Base-by-base conservation (phyloP, 1,140 invertebrate genomes). In the Epicauta chinensis region DNA sequence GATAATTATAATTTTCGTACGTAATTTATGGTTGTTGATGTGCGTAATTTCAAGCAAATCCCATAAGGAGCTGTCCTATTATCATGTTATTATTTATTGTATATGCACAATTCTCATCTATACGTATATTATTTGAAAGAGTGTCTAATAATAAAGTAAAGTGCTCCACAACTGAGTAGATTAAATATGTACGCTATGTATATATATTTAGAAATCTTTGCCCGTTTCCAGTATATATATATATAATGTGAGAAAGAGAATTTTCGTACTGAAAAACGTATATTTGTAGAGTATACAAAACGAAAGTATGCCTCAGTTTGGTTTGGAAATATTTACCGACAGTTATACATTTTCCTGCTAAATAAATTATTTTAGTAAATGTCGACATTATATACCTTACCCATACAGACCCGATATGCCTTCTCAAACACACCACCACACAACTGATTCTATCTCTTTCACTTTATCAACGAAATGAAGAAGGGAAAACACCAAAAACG, bases 281-380 rank as follows among this genome's bases (percentile, higher is more conserved):
- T 67, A 67, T 67, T 67, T 67, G 64, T 51, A 58, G 64, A 67
- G 66, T 63, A 65, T 65, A 67, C 63, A 67, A 65, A 67, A 65
- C 62, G 65, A 67, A 69, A 69, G 65, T 67, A 67, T 67, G 59
- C 62, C 59, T 43, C 51, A 65, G 65, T 66, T 66, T 65, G 60
- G 62, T 59, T 59, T 63, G 67, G 64, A 62, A 69, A 69, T 69
- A 69, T 69, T 69, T 69, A 63, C 67, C 67, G 67, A 69, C 67
- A 69, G 67, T 69, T 67, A 69, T 69, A 69, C 67, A 69, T 69
- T 69, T 67, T 69, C 67, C 64, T 67, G 67, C 65, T 69, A 69
- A 69, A 69, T 69, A 69, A 69, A 69, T 69, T 67, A 69, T 69
- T 69, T 67, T 65, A 63, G 67, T 69, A 69, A 69, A 67, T 67